Base-by-base conservation (phyloP, 2,888 invertebrate species). In the Stenchaetothrips biformis region DNA sequence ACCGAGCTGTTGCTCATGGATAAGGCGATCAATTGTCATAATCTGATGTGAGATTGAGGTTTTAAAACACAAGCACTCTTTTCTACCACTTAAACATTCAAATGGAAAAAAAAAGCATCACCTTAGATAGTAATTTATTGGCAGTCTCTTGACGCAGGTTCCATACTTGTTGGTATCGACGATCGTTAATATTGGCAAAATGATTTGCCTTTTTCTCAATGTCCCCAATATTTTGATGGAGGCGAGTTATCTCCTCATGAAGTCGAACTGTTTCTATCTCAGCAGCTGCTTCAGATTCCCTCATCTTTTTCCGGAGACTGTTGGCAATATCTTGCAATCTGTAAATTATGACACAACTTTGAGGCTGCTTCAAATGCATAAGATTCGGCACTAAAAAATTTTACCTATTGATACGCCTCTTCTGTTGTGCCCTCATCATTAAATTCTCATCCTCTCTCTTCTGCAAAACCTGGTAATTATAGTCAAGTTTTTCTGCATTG, bases 401-500 rank as follows among this genome's bases (percentile, higher is more conserved):
- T 62, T 81, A 88, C 87, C 93, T 94, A 83, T 93, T 93, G 7
- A 95, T 89, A 83, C 92, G 90, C 11, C 93, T 89, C 84, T 94
- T 94, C 84, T 95, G 95, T 83, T 94, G 92, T 79, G 92, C 93
- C 84, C 92, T 91, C 8, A 95, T 92, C 77, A 93, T 91, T 0
- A 92, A 89, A 85, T 95, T 95, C 86, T 97, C 97, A 83, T 95
- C 95, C 86, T 96, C 96, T 2, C 96, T 90, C 85, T 93, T 94
- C 87, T 94, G 94, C 78, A 97, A 86, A 11, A 96, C 91, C 85
- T 95, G 94, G 85, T 95, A 96, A 85, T 95, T 97, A 85, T 97
- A 97, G 84, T 96, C 94, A 80, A 97, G 89, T 86, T 97, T 97
- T 86, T 97, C 96, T 16, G 93, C 92, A 85, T 97, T 97, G 83